These are phyloP conservation scores for Limenitis camilla DNA, from an alignment of 2,888 invertebrate species.

Conservation along the genomic window DNA sequence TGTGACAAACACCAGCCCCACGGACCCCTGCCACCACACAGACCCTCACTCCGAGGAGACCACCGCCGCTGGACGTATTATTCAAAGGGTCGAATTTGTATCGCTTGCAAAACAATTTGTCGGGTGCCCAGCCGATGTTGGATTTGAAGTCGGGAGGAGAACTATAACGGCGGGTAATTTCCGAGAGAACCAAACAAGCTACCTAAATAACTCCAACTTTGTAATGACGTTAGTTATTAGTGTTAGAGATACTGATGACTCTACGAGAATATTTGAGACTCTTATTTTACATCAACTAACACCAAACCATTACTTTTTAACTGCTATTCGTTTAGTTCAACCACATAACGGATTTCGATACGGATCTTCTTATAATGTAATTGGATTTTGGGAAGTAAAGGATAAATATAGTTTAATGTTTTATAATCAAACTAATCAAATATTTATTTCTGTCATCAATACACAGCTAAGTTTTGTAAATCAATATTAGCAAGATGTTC, in stretches of 20 bases:
- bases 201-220: constrained; percentile 6
- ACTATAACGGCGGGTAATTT: constrained; percentile 29
- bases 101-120: constrained; percentile 61
- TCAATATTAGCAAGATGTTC: neutral
- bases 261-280: too few species aligned
- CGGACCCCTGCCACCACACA: constrained; percentile 26
- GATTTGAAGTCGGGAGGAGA: constrained; percentile 31
- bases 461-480: too few species aligned
- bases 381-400: too few species aligned
- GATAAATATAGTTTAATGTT: too few species aligned
- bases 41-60: constrained; percentile 17
- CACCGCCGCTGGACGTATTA: constrained; percentile 45
- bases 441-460: too few species aligned
- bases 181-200: constrained; percentile 21
- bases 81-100: constrained; percentile 49
- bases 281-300: too few species aligned
- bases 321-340: too few species aligned
- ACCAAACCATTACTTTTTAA: too few species aligned
- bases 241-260: neutral
- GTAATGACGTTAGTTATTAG: constrained; percentile 8
- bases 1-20: constrained; percentile 44
- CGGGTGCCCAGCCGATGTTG: constrained; percentile 30
- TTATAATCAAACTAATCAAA: too few species aligned
- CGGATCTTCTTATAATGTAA: too few species aligned
- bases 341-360: too few species aligned